Percentiles rank a stretch among this genome's conserved stretches.
phyloP scores from a whole-genome alignment of 2,888 invertebrate genomes.

The Atrina japonica region DNA sequence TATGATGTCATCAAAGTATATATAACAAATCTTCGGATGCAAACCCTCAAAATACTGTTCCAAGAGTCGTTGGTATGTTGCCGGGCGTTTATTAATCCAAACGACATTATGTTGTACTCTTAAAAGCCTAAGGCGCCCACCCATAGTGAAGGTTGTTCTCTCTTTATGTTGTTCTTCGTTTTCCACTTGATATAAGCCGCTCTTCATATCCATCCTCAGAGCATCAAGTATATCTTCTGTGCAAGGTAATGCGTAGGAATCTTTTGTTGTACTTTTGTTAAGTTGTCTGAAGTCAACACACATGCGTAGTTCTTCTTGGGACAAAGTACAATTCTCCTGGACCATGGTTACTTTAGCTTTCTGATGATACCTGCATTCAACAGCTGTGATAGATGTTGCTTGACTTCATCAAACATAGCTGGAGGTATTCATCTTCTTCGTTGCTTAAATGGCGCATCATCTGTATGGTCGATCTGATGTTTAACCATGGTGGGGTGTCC shows the following conservation, averaged over 20 bases:
- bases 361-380: neutral
- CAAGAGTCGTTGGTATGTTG: neutral
- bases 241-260: slow-evolving; percentile 14
- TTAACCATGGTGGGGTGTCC: neutral
- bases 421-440: neutral
- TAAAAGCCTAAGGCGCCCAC: slow-evolving; percentile 25
- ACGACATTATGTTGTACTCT: slow-evolving; percentile 16
- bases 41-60: slow-evolving; percentile 35
- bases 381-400: neutral
- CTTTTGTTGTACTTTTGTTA: slow-evolving; percentile 4
- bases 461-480: neutral
- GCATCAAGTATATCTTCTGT: slow-evolving; percentile 9
- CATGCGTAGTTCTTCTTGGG: slow-evolving; percentile 1
- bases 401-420: neutral
- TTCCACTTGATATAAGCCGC: slow-evolving; percentile 21
- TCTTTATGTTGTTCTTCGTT: slow-evolving; percentile 9
- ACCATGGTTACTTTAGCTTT: neutral
- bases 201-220: slow-evolving; percentile 17
- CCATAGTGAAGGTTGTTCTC: slow-evolving; percentile 21
- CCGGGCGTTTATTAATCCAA: slow-evolving; percentile 16
- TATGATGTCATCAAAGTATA: slow-evolving; percentile 12
- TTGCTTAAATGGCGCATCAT: slow-evolving; percentile 5
- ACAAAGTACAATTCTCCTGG: neutral
- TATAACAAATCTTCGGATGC: slow-evolving; percentile 30
- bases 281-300: slow-evolving; percentile 16